Evolutionary conservation across 2,113 vertebrate genomes (phyloP).

Genomic region (Propithecus coquereli): DNA sequence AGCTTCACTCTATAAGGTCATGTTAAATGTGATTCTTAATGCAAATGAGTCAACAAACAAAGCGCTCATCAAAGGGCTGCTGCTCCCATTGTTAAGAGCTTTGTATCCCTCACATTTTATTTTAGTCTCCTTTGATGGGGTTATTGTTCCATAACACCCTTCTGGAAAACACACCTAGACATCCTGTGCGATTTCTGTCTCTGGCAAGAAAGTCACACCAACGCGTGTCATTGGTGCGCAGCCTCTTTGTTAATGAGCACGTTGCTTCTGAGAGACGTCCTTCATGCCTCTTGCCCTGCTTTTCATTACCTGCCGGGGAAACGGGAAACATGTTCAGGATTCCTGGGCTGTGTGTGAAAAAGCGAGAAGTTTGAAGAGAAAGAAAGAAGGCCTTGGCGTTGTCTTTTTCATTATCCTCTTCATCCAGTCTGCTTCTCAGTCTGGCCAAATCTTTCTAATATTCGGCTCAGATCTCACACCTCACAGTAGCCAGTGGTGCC

Average conservation of each 20-base stretch:
- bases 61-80: neutral
- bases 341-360: neutral
- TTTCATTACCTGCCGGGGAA: neutral
- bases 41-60: slow-evolving; percentile 38
- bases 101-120: neutral
- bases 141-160: slow-evolving; percentile 38
- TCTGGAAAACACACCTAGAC: neutral
- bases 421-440: neutral
- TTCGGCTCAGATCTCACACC: neutral
- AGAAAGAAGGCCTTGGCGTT: neutral
- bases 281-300: neutral
- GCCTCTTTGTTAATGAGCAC: neutral
- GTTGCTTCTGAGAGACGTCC: neutral
- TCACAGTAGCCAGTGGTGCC: fast-evolving
- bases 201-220: neutral
- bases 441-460: neutral
- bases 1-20: neutral
- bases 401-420: too few relatives aligned
- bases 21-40: neutral
- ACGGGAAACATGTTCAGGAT: neutral
- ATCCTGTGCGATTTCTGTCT: slow-evolving; percentile 24
- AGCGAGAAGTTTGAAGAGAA: neutral
- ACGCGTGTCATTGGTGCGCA: neutral
- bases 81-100: neutral
- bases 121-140: neutral